Evolutionary conservation across 2,797 vertebrate genomes (phyloP).

Genomic region (Microchirus variegatus): DNA sequence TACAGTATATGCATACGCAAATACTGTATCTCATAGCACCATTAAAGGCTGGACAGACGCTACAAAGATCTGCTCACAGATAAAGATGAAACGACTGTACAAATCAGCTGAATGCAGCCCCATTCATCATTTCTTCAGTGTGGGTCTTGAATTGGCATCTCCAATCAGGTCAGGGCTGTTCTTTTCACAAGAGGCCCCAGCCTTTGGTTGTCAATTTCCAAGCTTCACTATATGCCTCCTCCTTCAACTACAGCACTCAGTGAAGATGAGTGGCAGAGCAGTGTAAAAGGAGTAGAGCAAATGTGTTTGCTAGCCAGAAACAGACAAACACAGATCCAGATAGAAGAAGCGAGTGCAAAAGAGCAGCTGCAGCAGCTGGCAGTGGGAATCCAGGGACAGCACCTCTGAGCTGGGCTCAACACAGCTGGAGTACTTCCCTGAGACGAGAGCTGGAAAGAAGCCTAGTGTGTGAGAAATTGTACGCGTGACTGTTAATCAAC

Average conservation of each 20-base stretch:
- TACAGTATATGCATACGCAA: slow-evolving; percentile 19
- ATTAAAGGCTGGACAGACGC: slow-evolving; percentile 11
- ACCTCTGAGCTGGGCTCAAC: slow-evolving; percentile 48
- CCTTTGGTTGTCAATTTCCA: slow-evolving; percentile 33
- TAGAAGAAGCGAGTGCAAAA: slow-evolving; percentile 13
- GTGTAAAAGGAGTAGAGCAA: slow-evolving; percentile 30
- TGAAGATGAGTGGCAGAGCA: slow-evolving; percentile 30
- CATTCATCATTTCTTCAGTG: slow-evolving; percentile 40
- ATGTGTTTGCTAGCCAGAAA: slow-evolving; percentile 32
- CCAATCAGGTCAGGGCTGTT: slow-evolving; percentile 46
- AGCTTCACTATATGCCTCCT: slow-evolving; percentile 22
- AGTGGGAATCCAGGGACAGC: slow-evolving; percentile 51
- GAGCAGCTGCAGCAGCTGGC: slow-evolving; percentile 60
- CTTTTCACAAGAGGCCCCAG: slow-evolving; percentile 40
- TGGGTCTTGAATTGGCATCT: slow-evolving; percentile 33
- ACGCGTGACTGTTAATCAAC: slow-evolving; percentile 17
- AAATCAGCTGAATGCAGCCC: slow-evolving; percentile 29
- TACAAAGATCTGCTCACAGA: slow-evolving; percentile 22
- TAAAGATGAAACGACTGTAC: slow-evolving; percentile 25
- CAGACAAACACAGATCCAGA: slow-evolving; percentile 14
- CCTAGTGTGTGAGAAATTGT: slow-evolving; percentile 15
- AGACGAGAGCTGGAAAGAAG: slow-evolving; percentile 16
- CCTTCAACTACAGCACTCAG: slow-evolving; percentile 17
- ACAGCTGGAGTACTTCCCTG: slow-evolving; percentile 58
- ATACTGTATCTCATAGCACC: slow-evolving; percentile 16